Conservation (phyloP, 2,113 vertebrate species). For the Ctenodactylus gundi region DNA sequence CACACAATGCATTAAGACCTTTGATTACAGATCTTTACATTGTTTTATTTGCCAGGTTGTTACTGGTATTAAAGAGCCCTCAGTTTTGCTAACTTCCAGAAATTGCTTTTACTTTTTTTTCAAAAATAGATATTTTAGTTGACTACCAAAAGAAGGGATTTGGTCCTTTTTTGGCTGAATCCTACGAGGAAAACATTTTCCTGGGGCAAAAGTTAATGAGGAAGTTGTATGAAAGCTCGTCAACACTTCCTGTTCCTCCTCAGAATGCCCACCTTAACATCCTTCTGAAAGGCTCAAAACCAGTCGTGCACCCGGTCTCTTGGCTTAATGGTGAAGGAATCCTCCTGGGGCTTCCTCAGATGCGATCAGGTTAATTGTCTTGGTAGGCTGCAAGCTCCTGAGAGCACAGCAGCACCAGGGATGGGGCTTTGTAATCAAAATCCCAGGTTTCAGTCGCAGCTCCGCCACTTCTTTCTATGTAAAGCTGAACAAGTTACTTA, state of each 20-base stretch:
- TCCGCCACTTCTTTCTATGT: not conserved
- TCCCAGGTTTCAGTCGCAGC: not conserved
- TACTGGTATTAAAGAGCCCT: not conserved
- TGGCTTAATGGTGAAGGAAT: not conserved
- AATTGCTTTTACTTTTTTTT: not conserved
- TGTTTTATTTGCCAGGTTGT: not conserved
- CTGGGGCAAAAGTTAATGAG: not conserved
- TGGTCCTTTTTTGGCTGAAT: not conserved
- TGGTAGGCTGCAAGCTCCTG: not conserved
- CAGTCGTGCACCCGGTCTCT: not conserved
- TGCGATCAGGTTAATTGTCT: not conserved
- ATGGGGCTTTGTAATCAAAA: not conserved
- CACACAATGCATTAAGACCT: accelerated
- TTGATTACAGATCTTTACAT: not conserved
- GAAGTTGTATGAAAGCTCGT: not conserved
- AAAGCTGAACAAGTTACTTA: not conserved
- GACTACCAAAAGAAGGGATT: not conserved
- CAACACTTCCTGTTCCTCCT: not conserved
- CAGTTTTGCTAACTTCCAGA: conserved; percentile 36
- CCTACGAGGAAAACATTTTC: not conserved
- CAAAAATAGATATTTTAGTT: not conserved
- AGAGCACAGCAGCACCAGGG: not conserved
- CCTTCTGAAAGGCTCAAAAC: not conserved
- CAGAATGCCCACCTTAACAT: too few species aligned
- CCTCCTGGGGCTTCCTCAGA: not conserved